Evolutionary conservation across 2,888 invertebrate species (phyloP).

Genomic region (Creontiades dilutus): DNA sequence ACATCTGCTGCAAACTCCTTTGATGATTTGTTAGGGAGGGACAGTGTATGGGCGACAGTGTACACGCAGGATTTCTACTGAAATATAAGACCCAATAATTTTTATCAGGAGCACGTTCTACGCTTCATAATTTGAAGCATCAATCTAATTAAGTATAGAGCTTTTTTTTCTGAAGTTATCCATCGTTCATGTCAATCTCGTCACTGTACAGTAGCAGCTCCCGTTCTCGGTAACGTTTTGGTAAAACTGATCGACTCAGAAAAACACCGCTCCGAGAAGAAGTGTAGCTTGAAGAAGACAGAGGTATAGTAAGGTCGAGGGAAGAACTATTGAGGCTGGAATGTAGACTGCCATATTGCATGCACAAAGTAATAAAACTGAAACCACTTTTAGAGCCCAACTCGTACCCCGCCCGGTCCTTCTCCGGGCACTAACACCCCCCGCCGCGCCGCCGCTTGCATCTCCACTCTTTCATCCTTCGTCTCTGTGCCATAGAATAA

Average conservation of each 20-base stretch:
- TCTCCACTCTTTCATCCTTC: slow-evolving; percentile 29
- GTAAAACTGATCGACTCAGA: not conserved
- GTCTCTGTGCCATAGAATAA: slow-evolving; percentile 33
- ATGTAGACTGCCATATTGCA: slow-evolving; percentile 73
- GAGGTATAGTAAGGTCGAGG: slow-evolving; percentile 47
- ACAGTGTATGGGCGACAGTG: too few species aligned
- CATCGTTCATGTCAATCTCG: too few species aligned
- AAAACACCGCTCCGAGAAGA: slow-evolving; percentile 3
- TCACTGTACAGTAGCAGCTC: too few species aligned
- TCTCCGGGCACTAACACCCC: not conserved
- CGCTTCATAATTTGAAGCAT: too few species aligned
- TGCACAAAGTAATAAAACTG: slow-evolving; percentile 72
- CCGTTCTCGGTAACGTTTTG: not conserved
- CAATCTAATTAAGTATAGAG: too few species aligned
- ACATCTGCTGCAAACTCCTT: too few species aligned
- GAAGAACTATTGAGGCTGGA: slow-evolving; percentile 70
- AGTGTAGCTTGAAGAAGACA: slow-evolving; percentile 51
- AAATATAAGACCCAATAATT: too few species aligned
- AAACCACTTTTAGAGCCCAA: slow-evolving; percentile 70
- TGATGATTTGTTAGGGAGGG: too few species aligned
- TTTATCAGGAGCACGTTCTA: too few species aligned
- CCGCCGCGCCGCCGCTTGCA: not conserved
- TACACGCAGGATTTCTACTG: too few species aligned
- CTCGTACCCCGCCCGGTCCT: slow-evolving; percentile 49
- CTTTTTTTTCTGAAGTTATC: too few species aligned